phyloP scores from a whole-genome alignment of 2,888 invertebrate species.

The Euspilapteryx auroguttella region DNA sequence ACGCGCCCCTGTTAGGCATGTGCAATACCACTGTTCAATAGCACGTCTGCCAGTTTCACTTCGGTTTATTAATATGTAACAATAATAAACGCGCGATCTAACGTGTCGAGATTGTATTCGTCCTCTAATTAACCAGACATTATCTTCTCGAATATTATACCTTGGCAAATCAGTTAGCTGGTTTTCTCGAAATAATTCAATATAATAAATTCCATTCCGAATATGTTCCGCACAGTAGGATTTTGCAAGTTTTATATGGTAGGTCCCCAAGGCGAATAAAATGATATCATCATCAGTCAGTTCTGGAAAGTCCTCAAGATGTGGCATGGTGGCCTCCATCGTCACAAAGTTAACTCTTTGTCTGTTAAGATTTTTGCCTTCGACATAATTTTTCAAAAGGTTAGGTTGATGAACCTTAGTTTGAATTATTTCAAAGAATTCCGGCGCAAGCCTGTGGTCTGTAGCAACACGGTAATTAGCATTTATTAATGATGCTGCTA shows the following conservation, averaged over 20 bases:
- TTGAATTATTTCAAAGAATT: not conserved
- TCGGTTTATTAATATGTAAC: constrained; percentile 3
- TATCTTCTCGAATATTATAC: not conserved
- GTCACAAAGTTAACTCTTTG: constrained; percentile 1
- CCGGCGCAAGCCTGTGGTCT: not conserved
- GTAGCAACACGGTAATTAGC: not conserved
- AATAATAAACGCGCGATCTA: constrained; percentile 1
- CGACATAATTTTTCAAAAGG: not conserved
- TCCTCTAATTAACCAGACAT: not conserved
- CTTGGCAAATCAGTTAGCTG: not conserved
- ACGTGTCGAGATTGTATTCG: constrained; percentile 4
- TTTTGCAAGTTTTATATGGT: constrained; percentile 7
- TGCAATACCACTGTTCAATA: constrained; percentile 4
- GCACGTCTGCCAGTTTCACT: not conserved
- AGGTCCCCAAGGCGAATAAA: constrained; percentile 7
- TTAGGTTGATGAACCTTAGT: not conserved
- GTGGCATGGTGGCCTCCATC: not conserved
- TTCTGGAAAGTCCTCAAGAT: constrained; percentile 1
- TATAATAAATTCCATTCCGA: constrained; percentile 4
- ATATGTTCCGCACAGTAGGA: constrained; percentile 7
- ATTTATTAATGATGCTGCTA: not conserved
- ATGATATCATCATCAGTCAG: constrained; percentile 7
- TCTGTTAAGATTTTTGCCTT: not conserved
- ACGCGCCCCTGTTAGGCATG: constrained; percentile 3
- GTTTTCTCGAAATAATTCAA: constrained; percentile 3